Evolutionary conservation across 1,140 invertebrate species (phyloP).

Genomic region (Tetraneura akinire): DNA sequence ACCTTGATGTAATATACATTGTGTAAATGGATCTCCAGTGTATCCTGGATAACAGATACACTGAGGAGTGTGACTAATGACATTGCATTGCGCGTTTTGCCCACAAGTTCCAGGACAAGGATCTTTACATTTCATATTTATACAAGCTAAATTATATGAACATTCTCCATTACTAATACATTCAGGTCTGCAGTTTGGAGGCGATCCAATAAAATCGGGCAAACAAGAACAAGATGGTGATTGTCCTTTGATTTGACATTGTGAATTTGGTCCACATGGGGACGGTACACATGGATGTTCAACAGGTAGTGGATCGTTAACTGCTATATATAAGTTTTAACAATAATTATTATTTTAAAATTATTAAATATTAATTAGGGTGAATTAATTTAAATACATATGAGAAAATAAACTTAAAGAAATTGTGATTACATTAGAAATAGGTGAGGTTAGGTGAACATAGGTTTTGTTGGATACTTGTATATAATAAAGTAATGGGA

Average conservation of each 20-base stretch:
- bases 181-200: conserved; percentile 73
- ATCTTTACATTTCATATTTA: conserved; percentile 62
- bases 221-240: conserved; percentile 67
- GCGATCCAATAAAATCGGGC: conserved; percentile 69
- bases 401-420: too few relatives aligned
- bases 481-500: too few relatives aligned
- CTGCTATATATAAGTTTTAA: conserved; percentile 42
- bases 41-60: conserved; percentile 62
- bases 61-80: conserved; percentile 60
- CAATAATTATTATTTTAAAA: too few relatives aligned
- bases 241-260: conserved; percentile 71
- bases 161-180: conserved; percentile 73
- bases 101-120: conserved; percentile 63
- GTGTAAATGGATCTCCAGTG: conserved; percentile 63
- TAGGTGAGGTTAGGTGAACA: too few relatives aligned
- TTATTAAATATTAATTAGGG: too few relatives aligned
- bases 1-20: conserved; percentile 63
- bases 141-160: conserved; percentile 60
- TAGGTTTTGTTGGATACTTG: too few relatives aligned
- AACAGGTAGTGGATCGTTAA: conserved; percentile 57
- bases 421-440: too few relatives aligned
- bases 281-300: conserved; percentile 76
- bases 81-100: conserved; percentile 62
- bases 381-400: too few relatives aligned
- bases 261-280: conserved; percentile 79